phyloP scores from a whole-genome alignment of 2,113 vertebrate genomes.

The Isurus oxyrinchus region DNA sequence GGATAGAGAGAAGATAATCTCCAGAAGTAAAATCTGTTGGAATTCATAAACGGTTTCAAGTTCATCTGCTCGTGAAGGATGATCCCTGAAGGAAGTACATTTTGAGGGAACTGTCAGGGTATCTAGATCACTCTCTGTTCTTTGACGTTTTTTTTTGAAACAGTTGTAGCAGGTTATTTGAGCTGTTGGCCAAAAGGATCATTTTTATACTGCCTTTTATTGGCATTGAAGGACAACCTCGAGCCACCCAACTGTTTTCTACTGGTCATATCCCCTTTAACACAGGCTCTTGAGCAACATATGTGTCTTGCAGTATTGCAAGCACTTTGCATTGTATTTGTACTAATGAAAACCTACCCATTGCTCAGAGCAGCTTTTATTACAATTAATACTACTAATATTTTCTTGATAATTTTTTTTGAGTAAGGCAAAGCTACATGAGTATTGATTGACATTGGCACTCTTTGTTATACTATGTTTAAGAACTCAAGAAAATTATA shows the following conservation, averaged over 20 bases:
- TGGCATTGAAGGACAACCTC: background rate
- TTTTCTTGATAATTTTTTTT: background rate
- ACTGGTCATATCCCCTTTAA: background rate
- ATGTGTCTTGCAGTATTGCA: background rate
- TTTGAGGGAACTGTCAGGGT: background rate
- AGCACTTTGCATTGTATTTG: background rate
- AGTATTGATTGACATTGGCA: background rate
- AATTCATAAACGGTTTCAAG: background rate
- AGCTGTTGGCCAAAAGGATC: conserved; percentile 5
- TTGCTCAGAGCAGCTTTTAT: background rate
- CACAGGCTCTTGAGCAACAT: background rate
- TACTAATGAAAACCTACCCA: background rate
- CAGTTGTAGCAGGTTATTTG: background rate
- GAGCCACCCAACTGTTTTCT: background rate
- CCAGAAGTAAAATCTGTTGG: background rate
- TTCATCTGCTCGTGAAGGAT: background rate
- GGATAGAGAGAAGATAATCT: background rate
- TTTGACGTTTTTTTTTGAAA: background rate
- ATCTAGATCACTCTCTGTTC: background rate
- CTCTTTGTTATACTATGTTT: background rate
- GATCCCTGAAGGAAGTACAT: background rate
- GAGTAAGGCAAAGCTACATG: background rate
- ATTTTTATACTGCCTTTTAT: background rate
- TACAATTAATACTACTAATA: background rate
- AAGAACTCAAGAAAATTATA: background rate